Evolutionary conservation across 2,888 invertebrate genomes (phyloP), one percentile per base, ranked within the genome.

Genomic region (Conops quadrifasciatus): DNA sequence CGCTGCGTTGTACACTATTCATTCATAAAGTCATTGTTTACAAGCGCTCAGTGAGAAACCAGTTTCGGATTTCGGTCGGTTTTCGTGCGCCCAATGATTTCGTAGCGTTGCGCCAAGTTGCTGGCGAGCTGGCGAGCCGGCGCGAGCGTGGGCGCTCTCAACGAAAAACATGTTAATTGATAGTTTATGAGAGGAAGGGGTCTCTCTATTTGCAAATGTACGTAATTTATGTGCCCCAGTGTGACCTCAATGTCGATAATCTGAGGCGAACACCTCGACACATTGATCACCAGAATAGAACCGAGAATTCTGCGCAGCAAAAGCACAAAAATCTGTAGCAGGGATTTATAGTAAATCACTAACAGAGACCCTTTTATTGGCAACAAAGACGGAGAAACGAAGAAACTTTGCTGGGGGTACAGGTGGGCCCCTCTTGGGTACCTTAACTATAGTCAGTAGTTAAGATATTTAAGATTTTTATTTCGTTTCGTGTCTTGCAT

Each of bases 1-100:
- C 47, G 47, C 63, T 47, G 45, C 47, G 47, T 45, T 47, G 45
- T 63, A 47, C 30, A 63, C 24, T 47, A 21, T 63, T 63, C 63
- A 63, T 63, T 63, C 63, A 63, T 63, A 63, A 63, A 63, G 26
- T 47, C 47, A 63, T 63, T 47, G 63, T 47, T 63, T 47, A 63
- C 63, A 47, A 63, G 16, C 47, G n/a, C 5, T 19, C 47, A 26
- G 26, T 63, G 16, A 63, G 58, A 58, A 58, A 58, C 58, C 58
- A 24, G 58, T 24, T 58, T 58, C 15, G 28, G 28, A 24, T 58
- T 58, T 28, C 36, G 9, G 58, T 15, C 15, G 11, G 7, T 49
- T 49, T 49, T 19, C 4, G 49, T 56, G 19, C 24, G 21, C 26
- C 28, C 28, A 24, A 63, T 45, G n/a, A 28, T 47, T 19, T 63